phyloP scores from a whole-genome alignment of 2,797 vertebrate genomes.

The Mustela erminea region DNA sequence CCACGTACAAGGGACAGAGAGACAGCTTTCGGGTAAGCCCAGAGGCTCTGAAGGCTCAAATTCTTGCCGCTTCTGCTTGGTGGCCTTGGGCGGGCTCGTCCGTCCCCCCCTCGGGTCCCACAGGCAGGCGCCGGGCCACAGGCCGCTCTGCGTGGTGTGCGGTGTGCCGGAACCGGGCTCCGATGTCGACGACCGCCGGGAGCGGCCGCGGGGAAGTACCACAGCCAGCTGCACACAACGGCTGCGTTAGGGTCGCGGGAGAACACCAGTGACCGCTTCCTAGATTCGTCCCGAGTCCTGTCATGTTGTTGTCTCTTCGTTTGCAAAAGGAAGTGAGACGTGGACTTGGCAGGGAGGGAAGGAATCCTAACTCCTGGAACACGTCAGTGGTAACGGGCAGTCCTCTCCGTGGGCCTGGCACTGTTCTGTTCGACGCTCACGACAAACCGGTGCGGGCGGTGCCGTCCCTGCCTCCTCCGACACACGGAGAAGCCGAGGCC shows the following conservation, averaged over 20 bases:
- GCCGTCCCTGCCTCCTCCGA: background rate
- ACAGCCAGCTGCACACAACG: fast-evolving
- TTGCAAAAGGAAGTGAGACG: background rate
- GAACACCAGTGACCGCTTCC: background rate
- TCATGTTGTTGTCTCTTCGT: background rate
- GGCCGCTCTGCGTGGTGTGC: fast-evolving
- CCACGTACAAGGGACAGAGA: background rate
- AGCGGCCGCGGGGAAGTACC: fast-evolving
- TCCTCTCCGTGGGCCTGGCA: background rate
- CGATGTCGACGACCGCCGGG: fast-evolving
- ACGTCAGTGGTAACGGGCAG: background rate
- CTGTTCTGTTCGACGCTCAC: background rate
- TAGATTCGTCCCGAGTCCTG: background rate
- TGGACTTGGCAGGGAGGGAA: too few relatives aligned
- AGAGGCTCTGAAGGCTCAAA: background rate
- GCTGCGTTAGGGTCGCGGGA: fast-evolving
- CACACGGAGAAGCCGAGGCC: background rate
- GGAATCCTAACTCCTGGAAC: background rate
- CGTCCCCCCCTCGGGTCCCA: background rate
- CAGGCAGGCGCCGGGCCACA: too few relatives aligned
- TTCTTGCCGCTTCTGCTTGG: background rate
- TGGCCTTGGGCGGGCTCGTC: background rate
- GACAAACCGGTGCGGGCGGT: background rate
- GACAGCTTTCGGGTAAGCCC: fast-evolving
- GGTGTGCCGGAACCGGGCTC: fast-evolving